These are phyloP conservation scores for Platichthys stellatus DNA, from an alignment of 2,113 vertebrate genomes.

Conservation along the genomic window DNA sequence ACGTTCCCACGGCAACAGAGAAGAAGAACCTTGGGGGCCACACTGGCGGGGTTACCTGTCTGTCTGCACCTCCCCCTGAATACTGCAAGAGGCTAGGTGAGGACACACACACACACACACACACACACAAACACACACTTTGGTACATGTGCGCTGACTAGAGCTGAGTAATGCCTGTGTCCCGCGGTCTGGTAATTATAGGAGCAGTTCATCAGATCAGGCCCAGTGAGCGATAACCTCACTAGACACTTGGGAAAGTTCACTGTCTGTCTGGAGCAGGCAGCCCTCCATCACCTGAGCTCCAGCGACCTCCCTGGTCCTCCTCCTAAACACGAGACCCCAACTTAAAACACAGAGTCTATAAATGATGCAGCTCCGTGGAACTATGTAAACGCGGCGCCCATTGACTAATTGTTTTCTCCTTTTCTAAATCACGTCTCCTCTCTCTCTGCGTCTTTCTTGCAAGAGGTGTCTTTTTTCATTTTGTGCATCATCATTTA, in stretches of 20 bases:
- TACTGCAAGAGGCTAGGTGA: constrained; percentile 82
- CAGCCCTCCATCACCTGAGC: constrained; percentile 64
- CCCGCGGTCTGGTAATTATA: constrained; percentile 70
- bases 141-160: neutral
- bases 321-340: constrained; percentile 31
- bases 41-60: constrained; percentile 82
- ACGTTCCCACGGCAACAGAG: constrained; percentile 85
- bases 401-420: constrained; percentile 27
- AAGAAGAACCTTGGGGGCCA: constrained; percentile 86
- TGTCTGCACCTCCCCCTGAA: constrained; percentile 78
- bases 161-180: constrained; percentile 54
- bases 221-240: constrained; percentile 62
- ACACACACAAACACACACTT: constrained; percentile 1
- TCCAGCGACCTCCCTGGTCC: constrained; percentile 38
- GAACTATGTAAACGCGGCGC: constrained; percentile 6
- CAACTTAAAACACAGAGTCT: constrained; percentile 30
- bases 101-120: constrained; percentile 32
- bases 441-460: constrained; percentile 24
- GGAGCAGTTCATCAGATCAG: constrained; percentile 69
- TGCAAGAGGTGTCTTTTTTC: constrained; percentile 6
- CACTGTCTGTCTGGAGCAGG: constrained; percentile 58
- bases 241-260: constrained; percentile 63
- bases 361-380: constrained; percentile 16
- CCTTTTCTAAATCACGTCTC: neutral
- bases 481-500: constrained; percentile 51